A percentile compares a stretch with the other conserved stretches of the same genome.
These are phyloP conservation scores for Epirrhoe tristata DNA, from an alignment of 2,888 invertebrate genomes.

Conservation along the genomic window DNA sequence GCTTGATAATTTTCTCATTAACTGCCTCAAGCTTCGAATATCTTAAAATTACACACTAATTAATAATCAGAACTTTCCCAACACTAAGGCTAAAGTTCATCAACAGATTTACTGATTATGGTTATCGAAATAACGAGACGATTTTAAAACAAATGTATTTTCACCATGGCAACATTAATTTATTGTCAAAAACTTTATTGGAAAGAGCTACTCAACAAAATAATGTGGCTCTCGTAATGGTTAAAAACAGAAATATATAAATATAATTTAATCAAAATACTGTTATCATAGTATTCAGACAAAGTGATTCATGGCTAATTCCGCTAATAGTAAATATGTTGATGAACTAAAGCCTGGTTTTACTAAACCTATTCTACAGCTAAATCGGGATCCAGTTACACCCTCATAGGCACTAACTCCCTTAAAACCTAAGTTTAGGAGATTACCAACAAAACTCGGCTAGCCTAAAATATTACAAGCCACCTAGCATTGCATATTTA, in stretches of 20 bases:
- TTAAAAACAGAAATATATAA: too few species aligned
- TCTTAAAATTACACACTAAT: conserved; percentile 18
- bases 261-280: too few species aligned
- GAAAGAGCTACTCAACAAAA: too few species aligned
- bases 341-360: not conserved
- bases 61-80: conserved; percentile 17
- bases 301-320: too few species aligned
- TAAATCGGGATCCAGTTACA: conserved; percentile 20
- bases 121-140: not conserved
- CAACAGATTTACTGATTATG: conserved; percentile 1
- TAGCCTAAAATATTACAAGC: not conserved
- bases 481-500: conserved; percentile 13
- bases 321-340: not conserved
- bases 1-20: not conserved
- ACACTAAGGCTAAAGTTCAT: conserved; percentile 5
- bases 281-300: too few species aligned
- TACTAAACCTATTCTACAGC: conserved; percentile 9
- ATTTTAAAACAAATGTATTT: not conserved
- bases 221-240: too few species aligned
- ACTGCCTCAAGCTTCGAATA: conserved; percentile 1
- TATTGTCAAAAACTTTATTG: not conserved
- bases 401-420: conserved; percentile 17
- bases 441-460: not conserved
- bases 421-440: not conserved
- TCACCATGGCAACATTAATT: not conserved